These are phyloP conservation scores for Zophobas atratus DNA, from an alignment of 1,140 invertebrate genomes.

Conservation along the genomic window DNA sequence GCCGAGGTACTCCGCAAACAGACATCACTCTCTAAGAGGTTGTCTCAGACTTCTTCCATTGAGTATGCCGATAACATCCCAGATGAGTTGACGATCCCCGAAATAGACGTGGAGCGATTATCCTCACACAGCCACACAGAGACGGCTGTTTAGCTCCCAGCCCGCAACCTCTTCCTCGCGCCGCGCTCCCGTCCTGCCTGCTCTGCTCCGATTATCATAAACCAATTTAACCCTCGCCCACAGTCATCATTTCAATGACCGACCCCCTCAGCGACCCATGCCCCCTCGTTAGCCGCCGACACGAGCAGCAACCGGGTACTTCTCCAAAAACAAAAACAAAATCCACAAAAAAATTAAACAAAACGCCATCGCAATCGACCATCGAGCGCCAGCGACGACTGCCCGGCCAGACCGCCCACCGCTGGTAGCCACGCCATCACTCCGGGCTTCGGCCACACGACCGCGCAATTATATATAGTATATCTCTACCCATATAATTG, in stretches of 20 bases:
- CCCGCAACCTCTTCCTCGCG: constrained; percentile 52
- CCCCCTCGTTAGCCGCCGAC: neutral
- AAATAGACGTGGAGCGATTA: constrained; percentile 91
- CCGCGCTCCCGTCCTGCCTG: constrained; percentile 55
- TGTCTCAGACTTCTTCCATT: constrained; percentile 92
- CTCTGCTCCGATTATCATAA: constrained; percentile 24
- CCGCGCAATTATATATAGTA: constrained; percentile 21
- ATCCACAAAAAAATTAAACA: constrained; percentile 4
- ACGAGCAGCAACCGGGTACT: constrained; percentile 38
- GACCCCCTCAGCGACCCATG: neutral
- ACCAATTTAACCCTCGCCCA: constrained; percentile 11
- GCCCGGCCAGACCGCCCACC: constrained; percentile 17
- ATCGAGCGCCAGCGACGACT: constrained; percentile 29
- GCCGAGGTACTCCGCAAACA: constrained; percentile 93
- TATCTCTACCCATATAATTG: constrained; percentile 15
- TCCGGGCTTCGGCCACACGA: constrained; percentile 4
- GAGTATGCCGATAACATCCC: constrained; percentile 92
- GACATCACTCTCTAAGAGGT: constrained; percentile 89
- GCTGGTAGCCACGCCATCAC: constrained; percentile 12
- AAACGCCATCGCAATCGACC: constrained; percentile 11
- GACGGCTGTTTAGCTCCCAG: constrained; percentile 85
- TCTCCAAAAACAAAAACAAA: neutral
- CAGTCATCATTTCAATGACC: neutral
- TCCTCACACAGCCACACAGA: constrained; percentile 94
- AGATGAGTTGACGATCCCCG: constrained; percentile 88